phyloP scores from a whole-genome alignment of 2,113 vertebrate genomes.

The Tricholaema leucomelas region DNA sequence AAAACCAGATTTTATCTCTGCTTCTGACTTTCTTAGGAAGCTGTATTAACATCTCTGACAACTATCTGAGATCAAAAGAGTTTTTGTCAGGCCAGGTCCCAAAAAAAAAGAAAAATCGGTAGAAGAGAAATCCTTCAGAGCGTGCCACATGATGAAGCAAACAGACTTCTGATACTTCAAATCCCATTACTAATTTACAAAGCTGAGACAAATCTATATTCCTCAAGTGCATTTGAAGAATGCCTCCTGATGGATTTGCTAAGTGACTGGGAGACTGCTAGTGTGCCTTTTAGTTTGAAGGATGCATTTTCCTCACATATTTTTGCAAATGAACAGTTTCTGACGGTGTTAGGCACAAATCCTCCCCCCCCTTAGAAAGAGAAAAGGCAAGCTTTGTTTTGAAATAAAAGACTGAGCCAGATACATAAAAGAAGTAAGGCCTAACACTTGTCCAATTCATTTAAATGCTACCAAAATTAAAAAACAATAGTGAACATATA shows the following conservation, averaged over 20 bases:
- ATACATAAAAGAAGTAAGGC: not conserved
- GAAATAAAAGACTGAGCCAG: not conserved
- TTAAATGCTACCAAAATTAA: not conserved
- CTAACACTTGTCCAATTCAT: not conserved
- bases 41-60: not conserved
- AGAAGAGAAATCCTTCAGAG: not conserved
- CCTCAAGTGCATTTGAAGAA: slow-evolving; percentile 2
- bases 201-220: not conserved
- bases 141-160: not conserved
- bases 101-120: not conserved
- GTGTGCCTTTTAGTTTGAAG: not conserved
- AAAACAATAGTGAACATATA: not conserved
- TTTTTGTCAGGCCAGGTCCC: not conserved
- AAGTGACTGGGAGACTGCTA: not conserved
- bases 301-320: not conserved
- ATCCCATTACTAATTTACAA: slow-evolving; percentile 40
- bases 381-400: not conserved
- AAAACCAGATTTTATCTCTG: not conserved
- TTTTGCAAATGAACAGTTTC: not conserved
- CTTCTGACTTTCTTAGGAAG: not conserved
- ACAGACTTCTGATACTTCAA: slow-evolving; percentile 15
- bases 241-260: not conserved
- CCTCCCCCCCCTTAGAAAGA: not conserved
- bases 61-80: not conserved
- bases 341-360: not conserved